These are phyloP conservation scores for Rhinogobius similis DNA, from an alignment of 2,113 vertebrate genomes.

Conservation along the genomic window DNA sequence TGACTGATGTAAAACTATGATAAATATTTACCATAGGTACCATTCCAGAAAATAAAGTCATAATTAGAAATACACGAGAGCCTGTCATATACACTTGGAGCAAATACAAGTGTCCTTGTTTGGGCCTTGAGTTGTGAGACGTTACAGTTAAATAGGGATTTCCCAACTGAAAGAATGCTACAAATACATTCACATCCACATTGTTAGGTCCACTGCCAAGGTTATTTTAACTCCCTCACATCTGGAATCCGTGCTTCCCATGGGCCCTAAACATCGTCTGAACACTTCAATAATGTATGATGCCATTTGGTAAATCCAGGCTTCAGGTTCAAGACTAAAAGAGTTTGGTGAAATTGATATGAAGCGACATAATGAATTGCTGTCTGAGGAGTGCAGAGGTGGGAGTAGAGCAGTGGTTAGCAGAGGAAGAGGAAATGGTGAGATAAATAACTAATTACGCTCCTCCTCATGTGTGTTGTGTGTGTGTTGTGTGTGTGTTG, in stretches of 20 bases:
- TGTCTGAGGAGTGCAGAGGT: conserved; percentile 9
- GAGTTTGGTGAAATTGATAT: conserved; percentile 35
- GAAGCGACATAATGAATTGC: conserved; percentile 25
- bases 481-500: conserved; percentile 59
- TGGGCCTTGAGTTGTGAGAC: not conserved
- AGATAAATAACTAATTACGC: conserved; percentile 62
- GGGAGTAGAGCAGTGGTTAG: conserved; percentile 24
- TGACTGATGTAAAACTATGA: too few relatives aligned
- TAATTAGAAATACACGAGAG: too few relatives aligned
- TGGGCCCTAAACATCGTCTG: conserved; percentile 37
- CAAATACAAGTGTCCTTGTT: too few relatives aligned
- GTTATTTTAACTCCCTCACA: conserved; percentile 58
- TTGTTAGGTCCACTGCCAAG: conserved; percentile 16
- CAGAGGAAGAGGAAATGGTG: conserved; percentile 39
- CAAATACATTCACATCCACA: conserved; percentile 6
- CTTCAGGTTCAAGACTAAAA: conserved; percentile 25
- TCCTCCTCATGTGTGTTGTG: too few relatives aligned
- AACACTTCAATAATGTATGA: conserved; percentile 31
- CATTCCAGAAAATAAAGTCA: too few relatives aligned
- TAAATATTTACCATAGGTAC: too few relatives aligned
- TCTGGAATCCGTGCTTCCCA: conserved; percentile 44
- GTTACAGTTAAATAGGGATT: not conserved
- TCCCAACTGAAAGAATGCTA: not conserved
- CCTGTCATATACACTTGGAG: too few relatives aligned
- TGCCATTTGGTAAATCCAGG: conserved; percentile 14